Conservation (phyloP, 2,113 vertebrate species). For the Pachycephala philippinensis region DNA sequence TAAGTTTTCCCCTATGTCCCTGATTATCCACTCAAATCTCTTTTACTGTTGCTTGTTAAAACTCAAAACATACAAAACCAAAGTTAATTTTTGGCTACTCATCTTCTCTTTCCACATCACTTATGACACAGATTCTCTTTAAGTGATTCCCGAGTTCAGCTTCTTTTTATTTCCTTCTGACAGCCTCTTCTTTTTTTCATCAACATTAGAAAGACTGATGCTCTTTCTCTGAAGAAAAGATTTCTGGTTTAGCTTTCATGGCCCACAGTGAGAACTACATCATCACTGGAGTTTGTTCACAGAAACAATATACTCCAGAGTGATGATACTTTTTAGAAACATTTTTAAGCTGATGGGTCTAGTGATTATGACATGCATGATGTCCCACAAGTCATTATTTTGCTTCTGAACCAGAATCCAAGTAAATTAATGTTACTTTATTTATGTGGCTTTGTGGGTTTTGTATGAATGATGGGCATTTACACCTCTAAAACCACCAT, state of each 20-base stretch:
- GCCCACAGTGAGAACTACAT: background rate
- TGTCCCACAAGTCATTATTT: background rate
- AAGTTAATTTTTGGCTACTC: background rate
- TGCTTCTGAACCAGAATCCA: background rate
- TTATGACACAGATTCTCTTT: background rate
- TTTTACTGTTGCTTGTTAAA: background rate
- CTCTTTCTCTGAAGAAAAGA: background rate
- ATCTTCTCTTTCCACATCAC: background rate
- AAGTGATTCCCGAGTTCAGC: background rate
- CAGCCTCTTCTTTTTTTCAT: background rate
- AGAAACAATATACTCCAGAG: background rate
- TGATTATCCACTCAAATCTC: background rate
- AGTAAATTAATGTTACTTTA: background rate
- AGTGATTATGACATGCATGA: background rate
- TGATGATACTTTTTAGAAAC: background rate
- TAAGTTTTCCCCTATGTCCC: background rate
- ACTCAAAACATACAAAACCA: background rate
- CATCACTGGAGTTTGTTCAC: background rate
- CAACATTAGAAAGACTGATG: background rate
- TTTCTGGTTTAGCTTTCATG: background rate
- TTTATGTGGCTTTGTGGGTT: background rate
- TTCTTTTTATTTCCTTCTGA: background rate
- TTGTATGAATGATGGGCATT: background rate
- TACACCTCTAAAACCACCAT: background rate
- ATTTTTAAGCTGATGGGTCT: background rate